Evolutionary conservation across 1,140 invertebrate species (phyloP).

Genomic region (Coenobita brevimanus): DNA sequence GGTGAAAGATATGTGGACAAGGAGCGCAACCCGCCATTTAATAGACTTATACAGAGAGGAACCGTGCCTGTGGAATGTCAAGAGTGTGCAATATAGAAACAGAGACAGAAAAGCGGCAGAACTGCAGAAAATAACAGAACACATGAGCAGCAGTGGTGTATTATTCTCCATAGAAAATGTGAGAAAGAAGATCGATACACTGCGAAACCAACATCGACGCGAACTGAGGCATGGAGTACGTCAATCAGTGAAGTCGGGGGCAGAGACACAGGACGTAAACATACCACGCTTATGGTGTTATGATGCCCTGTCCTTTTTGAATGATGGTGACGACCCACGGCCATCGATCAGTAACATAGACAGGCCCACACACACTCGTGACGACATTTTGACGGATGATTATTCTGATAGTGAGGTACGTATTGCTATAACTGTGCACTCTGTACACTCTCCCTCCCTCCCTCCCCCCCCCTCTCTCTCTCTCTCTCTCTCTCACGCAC

Average conservation of each 20-base stretch:
- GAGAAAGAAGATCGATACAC: conserved; percentile 8
- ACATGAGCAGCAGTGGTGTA: not conserved
- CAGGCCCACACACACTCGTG: not conserved
- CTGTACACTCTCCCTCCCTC: conserved; percentile 11
- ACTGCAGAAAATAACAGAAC: not conserved
- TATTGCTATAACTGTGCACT: no score
- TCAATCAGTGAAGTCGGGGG: conserved; percentile 14
- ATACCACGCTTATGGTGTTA: not conserved
- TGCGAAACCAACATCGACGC: not conserved
- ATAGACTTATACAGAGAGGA: not conserved
- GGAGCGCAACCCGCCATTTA: not conserved
- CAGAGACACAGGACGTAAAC: not conserved
- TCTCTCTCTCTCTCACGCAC: no score
- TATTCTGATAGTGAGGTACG: conserved; percentile 16
- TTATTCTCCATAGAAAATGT: not conserved
- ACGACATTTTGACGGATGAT: no score
- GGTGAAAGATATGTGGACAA: not conserved
- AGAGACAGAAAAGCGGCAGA: not conserved
- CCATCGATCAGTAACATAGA: not conserved
- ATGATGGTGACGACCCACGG: not conserved
- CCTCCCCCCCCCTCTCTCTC: not conserved
- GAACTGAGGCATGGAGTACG: not conserved
- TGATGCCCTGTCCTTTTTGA: not conserved
- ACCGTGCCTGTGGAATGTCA: not conserved
- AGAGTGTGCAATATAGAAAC: not conserved